A percentile compares a stretch with the other conserved stretches of the same genome.
Evolutionary conservation across 64 coral and sea anemone genomes (phyloP).

Genomic region (Actinia equina): DNA sequence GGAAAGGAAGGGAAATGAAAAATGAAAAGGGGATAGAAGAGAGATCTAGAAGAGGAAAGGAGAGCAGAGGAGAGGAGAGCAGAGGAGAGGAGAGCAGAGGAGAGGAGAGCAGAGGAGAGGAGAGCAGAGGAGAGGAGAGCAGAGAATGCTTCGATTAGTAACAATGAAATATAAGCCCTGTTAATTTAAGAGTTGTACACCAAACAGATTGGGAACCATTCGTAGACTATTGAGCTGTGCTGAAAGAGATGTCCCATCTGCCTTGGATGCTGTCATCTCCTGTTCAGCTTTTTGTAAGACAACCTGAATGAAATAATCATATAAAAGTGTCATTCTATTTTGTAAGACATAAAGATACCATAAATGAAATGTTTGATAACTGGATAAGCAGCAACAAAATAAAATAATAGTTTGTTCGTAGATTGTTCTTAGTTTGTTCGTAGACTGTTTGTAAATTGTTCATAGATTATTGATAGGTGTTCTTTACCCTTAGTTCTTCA

Average conservation of each 20-base stretch:
- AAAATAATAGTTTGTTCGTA: no score
- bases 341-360: background rate
- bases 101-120: background rate
- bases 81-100: background rate
- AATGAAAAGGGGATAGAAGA: background rate
- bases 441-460: no score
- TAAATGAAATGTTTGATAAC: no score
- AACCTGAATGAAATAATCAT: constrained; percentile 17
- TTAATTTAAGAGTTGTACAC: constrained; percentile 36
- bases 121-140: background rate
- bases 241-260: constrained; percentile 70
- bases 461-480: no score
- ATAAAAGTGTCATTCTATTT: background rate
- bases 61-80: background rate
- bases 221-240: constrained; percentile 82
- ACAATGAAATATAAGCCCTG: background rate
- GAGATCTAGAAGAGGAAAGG: background rate
- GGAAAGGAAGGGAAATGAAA: background rate
- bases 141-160: background rate
- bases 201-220: constrained; percentile 90
- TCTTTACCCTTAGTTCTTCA: constrained; percentile 76
- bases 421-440: no score
- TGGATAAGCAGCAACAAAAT: no score
- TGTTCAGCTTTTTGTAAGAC: constrained; percentile 77
- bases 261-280: constrained; percentile 67